These are phyloP conservation scores for Phrynocephalus versicolor DNA, from an alignment of 2,113 vertebrate genomes.

Conservation along the genomic window DNA sequence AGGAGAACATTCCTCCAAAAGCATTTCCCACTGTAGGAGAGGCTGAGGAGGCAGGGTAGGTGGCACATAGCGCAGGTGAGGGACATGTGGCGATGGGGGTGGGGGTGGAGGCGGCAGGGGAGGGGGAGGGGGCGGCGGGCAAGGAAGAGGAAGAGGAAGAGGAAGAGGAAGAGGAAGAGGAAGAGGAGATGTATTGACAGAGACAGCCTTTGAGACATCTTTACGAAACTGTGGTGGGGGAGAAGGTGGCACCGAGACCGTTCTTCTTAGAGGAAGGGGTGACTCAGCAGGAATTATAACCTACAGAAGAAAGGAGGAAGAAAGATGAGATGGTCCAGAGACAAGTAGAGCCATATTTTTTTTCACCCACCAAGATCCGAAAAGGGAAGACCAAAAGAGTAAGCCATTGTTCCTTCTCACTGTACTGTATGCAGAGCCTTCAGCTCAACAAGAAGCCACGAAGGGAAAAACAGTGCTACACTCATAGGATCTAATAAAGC, in stretches of 20 bases:
- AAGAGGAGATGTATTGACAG: conserved; percentile 55
- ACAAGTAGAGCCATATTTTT: conserved; percentile 6
- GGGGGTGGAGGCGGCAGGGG: conserved; percentile 56
- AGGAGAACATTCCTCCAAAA: conserved; percentile 50
- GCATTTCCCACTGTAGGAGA: conserved; percentile 57
- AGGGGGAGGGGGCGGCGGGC: conserved; percentile 54
- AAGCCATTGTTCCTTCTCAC: not conserved
- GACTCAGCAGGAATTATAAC: conserved; percentile 89
- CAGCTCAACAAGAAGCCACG: not conserved
- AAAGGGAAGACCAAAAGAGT: not conserved
- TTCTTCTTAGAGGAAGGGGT: conserved; percentile 83
- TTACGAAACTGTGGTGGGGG: conserved; percentile 62
- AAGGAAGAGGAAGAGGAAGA: conserved; percentile 57
- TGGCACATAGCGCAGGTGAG: conserved; percentile 55
- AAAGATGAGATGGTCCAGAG: conserved; percentile 52
- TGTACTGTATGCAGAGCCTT: not conserved
- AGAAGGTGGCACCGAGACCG: conserved; percentile 77
- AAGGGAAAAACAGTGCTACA: no score
- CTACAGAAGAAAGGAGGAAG: conserved; percentile 78
- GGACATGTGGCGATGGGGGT: conserved; percentile 57
- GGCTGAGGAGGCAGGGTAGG: conserved; percentile 56
- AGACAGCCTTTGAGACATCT: conserved; percentile 55
- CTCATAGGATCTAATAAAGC: not conserved
- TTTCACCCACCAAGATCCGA: conserved; percentile 10
- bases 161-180: conserved; percentile 42